Evolutionary conservation across 1,140 invertebrate genomes (phyloP).

Genomic region (Saccostrea glomerata): DNA sequence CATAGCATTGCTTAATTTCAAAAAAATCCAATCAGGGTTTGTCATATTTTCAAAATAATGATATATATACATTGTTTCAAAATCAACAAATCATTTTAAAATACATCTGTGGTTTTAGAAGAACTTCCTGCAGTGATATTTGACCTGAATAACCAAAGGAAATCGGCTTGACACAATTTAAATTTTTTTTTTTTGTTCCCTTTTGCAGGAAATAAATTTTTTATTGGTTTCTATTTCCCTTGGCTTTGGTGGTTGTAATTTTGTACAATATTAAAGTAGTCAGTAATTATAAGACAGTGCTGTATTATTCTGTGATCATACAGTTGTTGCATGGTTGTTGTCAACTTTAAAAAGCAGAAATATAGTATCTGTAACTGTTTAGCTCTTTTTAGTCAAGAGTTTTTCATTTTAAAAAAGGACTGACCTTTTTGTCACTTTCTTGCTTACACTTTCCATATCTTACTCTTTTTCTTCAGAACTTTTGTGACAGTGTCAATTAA

Average conservation of each 20-base stretch:
- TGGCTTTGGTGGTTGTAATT: not conserved
- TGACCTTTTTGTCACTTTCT: too few species aligned
- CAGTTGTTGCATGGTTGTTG: not conserved
- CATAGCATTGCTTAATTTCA: too few species aligned
- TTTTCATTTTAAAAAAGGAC: too few species aligned
- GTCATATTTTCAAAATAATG: too few species aligned
- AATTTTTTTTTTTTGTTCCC: not conserved
- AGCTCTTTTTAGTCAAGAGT: not conserved
- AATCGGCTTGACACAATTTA: not conserved
- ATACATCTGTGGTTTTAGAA: too few species aligned
- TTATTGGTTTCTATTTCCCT: not conserved
- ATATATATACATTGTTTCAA: too few species aligned
- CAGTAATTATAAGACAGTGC: not conserved
- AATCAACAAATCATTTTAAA: too few species aligned
- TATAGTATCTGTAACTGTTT: not conserved
- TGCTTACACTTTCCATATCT: too few species aligned
- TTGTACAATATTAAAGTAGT: not conserved
- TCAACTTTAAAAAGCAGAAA: not conserved
- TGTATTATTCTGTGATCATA: not conserved
- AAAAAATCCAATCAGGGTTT: too few species aligned
- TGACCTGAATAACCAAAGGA: not conserved
- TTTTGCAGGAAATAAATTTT: not conserved
- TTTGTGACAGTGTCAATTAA: too few species aligned
- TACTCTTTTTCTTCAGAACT: too few species aligned
- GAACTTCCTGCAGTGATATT: constrained; percentile 1